Conservation (phyloP, 2,888 invertebrate species). For the Acanthococcus lagerstroemiae region DNA sequence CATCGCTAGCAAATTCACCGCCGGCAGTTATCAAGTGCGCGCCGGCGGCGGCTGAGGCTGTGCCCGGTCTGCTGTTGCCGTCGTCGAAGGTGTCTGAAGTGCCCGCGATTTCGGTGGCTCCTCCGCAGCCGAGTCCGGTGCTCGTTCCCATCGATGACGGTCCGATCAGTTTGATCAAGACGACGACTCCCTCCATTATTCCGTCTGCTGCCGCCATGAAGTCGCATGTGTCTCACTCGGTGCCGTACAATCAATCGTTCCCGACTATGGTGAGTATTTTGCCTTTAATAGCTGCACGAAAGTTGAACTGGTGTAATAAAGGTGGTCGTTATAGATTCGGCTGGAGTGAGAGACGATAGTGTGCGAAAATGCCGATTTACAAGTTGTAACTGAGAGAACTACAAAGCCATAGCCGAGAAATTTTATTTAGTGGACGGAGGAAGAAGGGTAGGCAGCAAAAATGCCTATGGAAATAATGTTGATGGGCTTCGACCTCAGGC, state of each 20-base stretch:
- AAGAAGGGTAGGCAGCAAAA: too few species aligned
- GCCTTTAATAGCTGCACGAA: too few species aligned
- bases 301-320: too few species aligned
- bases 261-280: slow-evolving; percentile 23
- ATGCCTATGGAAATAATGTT: too few species aligned
- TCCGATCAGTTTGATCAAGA: slow-evolving; percentile 20
- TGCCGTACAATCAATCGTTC: slow-evolving; percentile 15
- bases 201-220: slow-evolving; percentile 18
- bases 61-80: not conserved
- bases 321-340: too few species aligned
- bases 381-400: too few species aligned
- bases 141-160: not conserved
- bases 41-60: not conserved
- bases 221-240: slow-evolving; percentile 7
- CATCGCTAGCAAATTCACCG: not conserved
- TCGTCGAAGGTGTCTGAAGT: not conserved
- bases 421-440: too few species aligned
- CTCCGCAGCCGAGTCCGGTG: not conserved
- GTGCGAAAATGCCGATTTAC: too few species aligned
- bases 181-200: slow-evolving; percentile 10
- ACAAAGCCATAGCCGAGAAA: too few species aligned
- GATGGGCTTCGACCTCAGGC: too few species aligned
- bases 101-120: not conserved
- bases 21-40: not conserved
- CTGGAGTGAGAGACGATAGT: too few species aligned